Percentiles rank a stretch among this genome's conserved stretches.
Evolutionary conservation across 2,888 invertebrate species (phyloP).

Genomic region (Cryptocephalus moraei): DNA sequence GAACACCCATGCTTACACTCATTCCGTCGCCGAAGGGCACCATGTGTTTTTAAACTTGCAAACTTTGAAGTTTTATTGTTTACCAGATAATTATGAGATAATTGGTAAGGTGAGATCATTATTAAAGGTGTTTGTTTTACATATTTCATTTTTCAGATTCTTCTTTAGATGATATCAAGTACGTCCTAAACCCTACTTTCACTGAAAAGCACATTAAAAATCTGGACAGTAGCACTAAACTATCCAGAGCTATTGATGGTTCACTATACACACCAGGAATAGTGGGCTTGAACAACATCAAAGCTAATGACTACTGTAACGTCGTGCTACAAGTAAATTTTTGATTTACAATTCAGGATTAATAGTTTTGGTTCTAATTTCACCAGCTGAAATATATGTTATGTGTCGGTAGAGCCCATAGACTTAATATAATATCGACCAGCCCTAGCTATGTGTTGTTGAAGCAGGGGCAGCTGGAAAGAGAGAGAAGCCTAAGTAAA

Average conservation of each 20-base stretch:
- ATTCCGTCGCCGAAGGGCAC: conserved; percentile 95
- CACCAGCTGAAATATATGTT: too few relatives aligned
- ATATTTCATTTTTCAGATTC: conserved; percentile 55
- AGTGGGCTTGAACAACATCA: conserved; percentile 97
- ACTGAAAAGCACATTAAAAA: conserved; percentile 69
- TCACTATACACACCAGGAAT: conserved; percentile 95
- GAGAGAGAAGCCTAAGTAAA: too few relatives aligned
- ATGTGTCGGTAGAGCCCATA: too few relatives aligned
- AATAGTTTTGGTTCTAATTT: too few relatives aligned
- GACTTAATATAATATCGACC: too few relatives aligned
- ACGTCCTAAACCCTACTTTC: conserved; percentile 96
- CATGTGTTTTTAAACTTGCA: conserved; percentile 96
- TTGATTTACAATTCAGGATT: too few relatives aligned
- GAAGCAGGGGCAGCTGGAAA: too few relatives aligned
- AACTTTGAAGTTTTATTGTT: conserved; percentile 94
- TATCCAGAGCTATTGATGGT: conserved; percentile 92
- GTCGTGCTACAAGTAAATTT: conserved; percentile 79
- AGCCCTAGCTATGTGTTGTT: too few relatives aligned
- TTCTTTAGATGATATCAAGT: conserved; percentile 96
- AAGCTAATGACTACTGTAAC: conserved; percentile 99
- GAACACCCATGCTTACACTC: conserved; percentile 97
- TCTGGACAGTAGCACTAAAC: conserved; percentile 71
- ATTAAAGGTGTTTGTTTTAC: background rate
- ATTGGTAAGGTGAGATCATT: conserved; percentile 55
- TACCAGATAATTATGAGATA: conserved; percentile 99